Conservation (phyloP, 2,888 invertebrate species). For the Agonopterix alstromeriana region DNA sequence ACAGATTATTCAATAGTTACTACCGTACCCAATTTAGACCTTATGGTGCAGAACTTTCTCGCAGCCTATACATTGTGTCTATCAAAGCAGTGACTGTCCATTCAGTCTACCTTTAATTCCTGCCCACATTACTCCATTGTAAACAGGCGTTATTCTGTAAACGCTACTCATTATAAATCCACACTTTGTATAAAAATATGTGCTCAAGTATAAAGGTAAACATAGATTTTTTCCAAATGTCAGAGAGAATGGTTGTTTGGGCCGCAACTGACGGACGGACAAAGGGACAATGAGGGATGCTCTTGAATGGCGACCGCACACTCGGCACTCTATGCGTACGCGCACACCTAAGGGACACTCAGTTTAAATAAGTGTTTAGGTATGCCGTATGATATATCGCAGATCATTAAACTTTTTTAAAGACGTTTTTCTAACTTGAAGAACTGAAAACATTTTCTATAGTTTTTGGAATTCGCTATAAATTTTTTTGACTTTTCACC, state of each 20-base stretch:
- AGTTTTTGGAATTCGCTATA: no score
- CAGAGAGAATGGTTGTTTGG: constrained; percentile 71
- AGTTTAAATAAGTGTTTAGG: no score
- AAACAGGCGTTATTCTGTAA: constrained; percentile 73
- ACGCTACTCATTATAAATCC: constrained; percentile 66
- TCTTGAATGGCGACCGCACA: constrained; percentile 72
- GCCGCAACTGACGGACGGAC: constrained; percentile 61
- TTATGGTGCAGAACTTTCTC: neutral
- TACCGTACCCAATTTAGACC: no score
- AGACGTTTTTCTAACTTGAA: no score
- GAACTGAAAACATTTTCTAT: no score
- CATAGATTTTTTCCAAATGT: constrained; percentile 62
- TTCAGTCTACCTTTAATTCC: constrained; percentile 67
- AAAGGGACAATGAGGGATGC: constrained; percentile 63
- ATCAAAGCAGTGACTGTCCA: constrained; percentile 26
- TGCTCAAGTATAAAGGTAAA: constrained; percentile 74
- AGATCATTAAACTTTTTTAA: no score
- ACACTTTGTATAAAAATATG: constrained; percentile 73
- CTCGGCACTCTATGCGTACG: constrained; percentile 53
- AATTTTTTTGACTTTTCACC: no score
- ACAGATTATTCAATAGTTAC: no score
- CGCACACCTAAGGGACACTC: constrained; percentile 11
- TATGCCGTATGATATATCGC: no score
- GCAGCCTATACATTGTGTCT: neutral
- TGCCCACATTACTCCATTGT: constrained; percentile 60